Base-by-base conservation (phyloP, 2,797 vertebrate genomes). In the Amazona ochrocephala region DNA sequence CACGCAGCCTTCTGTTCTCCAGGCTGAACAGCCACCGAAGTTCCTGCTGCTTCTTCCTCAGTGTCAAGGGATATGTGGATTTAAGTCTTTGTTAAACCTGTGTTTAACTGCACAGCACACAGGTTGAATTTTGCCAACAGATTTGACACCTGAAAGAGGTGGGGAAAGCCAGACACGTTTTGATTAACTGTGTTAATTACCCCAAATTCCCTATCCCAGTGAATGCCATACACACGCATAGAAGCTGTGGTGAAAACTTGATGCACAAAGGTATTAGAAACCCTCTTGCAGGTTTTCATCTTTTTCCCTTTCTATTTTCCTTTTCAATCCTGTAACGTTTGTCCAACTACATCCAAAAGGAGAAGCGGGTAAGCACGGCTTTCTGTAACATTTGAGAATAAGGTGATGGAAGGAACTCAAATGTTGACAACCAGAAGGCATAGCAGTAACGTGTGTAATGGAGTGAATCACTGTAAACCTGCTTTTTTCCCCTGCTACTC, bases 341-440 rank as follows among this genome's bases (percentile, higher is more conserved):
- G 74, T 84, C 66, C 88, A 85, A 58, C 87, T 80, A 76, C 81
- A 94, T 94, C 81, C 83, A 85, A 68, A 93, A 70, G 75, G 94
- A 96, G 95, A 85, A 96, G 89, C 29, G 65, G 95, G 78, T 94
- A 94, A 96, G 94, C 88, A 30, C 32, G 47, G 51, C 88, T 92
- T 92, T 93, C 79, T 5, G 0, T 77, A 71, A n/a, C 27, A 21
- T 89, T 89, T 87, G 79, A 83, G 84, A 80, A n/a, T 19, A 39
- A 85, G 65, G 47, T 56, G 70, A 72, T 64, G 67, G 86, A 86
- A 92, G 62, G 77, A 84, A 56, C 90, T 89, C 87, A 78, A 75
- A 73, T 72, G 87, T 48, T 91, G 68, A 20, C 39, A 67, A 30
- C 42, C 47, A 81, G 74, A 79, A 80, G 79, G n/a, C 45, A 2